These are phyloP conservation scores for Pao palembangensis DNA, from an alignment of 2,113 vertebrate species.

Conservation along the genomic window DNA sequence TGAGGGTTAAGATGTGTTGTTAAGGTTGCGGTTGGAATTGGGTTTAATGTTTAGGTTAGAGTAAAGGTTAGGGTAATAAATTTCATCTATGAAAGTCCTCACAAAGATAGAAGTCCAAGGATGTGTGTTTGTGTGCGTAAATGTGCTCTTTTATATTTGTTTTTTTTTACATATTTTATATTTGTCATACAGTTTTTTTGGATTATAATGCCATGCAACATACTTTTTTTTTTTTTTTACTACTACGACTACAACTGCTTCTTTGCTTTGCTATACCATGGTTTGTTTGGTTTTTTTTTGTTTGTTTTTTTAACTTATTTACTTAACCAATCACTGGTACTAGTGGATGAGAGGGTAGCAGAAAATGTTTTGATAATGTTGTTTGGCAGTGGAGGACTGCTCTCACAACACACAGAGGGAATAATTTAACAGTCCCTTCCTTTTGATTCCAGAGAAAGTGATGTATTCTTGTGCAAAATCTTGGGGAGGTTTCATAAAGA, in stretches of 20 bases:
- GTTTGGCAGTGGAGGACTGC: slow-evolving; percentile 26
- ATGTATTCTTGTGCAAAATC: slow-evolving; percentile 37
- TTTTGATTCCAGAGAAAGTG: slow-evolving; percentile 35
- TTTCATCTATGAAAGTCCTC: too few relatives aligned
- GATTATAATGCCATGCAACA: too few relatives aligned
- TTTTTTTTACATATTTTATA: slow-evolving; percentile 21
- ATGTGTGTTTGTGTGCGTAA: slow-evolving; percentile 42
- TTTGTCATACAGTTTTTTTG: slow-evolving; percentile 17
- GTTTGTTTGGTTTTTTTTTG: not conserved
- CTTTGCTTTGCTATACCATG: too few relatives aligned
- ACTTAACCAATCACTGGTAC: slow-evolving; percentile 12
- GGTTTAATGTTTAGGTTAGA: too few relatives aligned
- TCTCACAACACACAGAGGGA: slow-evolving; percentile 30
- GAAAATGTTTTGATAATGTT: slow-evolving; percentile 49
- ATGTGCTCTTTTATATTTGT: slow-evolving; percentile 30
- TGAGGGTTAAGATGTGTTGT: too few relatives aligned
- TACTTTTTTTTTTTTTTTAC: not conserved
- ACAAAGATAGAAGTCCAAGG: too few relatives aligned
- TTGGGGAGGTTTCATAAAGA: slow-evolving; percentile 50
- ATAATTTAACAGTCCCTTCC: slow-evolving; percentile 32
- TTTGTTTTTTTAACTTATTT: slow-evolving; percentile 27
- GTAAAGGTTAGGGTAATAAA: too few relatives aligned
- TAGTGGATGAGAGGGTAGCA: slow-evolving; percentile 11
- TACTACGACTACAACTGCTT: too few relatives aligned
- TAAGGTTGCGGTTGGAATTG: too few relatives aligned